phyloP scores from a whole-genome alignment of 1,140 invertebrate genomes.

The Cardiocondyla obscurior region DNA sequence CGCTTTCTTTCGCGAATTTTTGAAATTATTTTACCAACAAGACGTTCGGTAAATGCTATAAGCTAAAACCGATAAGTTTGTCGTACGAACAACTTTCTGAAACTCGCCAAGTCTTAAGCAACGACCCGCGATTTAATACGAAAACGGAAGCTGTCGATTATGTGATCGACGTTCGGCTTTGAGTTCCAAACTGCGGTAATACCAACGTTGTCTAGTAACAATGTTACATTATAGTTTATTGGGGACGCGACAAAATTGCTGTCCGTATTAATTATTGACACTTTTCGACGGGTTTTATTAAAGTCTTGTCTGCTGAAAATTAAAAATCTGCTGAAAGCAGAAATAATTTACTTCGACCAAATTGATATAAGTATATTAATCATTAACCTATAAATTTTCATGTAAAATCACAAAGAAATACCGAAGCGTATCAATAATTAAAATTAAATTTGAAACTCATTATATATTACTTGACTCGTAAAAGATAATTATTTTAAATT shows the following conservation, averaged over 20 bases:
- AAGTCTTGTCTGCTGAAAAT: not conserved
- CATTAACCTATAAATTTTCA: not conserved
- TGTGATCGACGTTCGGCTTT: constrained; percentile 32
- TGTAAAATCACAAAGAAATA: not conserved
- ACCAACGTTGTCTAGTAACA: constrained; percentile 41
- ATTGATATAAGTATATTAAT: not conserved
- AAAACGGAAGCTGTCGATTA: constrained; percentile 60
- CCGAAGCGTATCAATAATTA: not conserved
- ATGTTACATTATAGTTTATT: constrained; percentile 48
- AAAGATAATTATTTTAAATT: not conserved
- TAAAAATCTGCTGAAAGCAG: not conserved
- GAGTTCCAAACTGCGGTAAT: constrained; percentile 33
- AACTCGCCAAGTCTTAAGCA: constrained; percentile 27
- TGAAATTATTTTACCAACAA: constrained; percentile 22
- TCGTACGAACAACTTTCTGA: constrained; percentile 13
- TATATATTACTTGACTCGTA: not conserved
- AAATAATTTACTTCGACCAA: not conserved
- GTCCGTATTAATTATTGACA: constrained; percentile 15
- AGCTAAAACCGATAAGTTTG: constrained; percentile 1
- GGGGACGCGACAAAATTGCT: constrained; percentile 22
- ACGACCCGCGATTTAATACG: constrained; percentile 33
- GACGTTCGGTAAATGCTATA: not conserved
- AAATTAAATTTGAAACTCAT: not conserved
- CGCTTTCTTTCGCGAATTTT: not conserved
- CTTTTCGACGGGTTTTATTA: not conserved